Conservation (phyloP, 1,140 invertebrate species). For the Elymnias hypermnestra region DNA sequence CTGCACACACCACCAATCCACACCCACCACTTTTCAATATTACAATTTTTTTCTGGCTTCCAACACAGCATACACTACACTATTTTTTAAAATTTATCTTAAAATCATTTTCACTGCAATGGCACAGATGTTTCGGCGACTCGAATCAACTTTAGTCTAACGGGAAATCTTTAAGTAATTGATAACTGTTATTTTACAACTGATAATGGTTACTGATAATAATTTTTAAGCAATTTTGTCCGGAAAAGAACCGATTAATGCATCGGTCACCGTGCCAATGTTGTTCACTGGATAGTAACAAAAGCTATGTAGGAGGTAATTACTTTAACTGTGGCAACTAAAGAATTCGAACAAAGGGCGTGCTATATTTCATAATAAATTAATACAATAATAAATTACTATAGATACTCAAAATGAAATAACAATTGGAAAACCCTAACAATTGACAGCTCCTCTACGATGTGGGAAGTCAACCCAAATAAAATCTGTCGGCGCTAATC, state of each 20-base stretch:
- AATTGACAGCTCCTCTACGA: conserved; percentile 63
- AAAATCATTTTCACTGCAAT: conserved; percentile 71
- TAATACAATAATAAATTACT: conserved; percentile 36
- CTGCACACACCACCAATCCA: conserved; percentile 47
- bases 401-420: conserved; percentile 28
- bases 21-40: conserved; percentile 43
- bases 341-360: conserved; percentile 16
- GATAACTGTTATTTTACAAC: conserved; percentile 29
- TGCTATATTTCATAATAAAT: conserved; percentile 18
- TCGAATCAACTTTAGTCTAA: conserved; percentile 31
- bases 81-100: conserved; percentile 58
- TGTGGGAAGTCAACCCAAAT: conserved; percentile 67
- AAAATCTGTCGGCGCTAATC: conserved; percentile 55
- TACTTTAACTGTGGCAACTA: conserved; percentile 12
- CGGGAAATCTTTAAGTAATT: conserved; percentile 26
- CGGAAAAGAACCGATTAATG: conserved; percentile 45
- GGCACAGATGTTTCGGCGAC: conserved; percentile 63
- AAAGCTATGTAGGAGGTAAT: conserved; percentile 49
- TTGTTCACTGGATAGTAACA: conserved; percentile 72
- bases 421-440: conserved; percentile 51
- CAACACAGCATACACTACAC: conserved; percentile 59
- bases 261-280: conserved; percentile 64
- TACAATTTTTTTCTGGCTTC: conserved; percentile 47
- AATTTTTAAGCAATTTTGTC: conserved; percentile 39
- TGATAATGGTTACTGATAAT: conserved; percentile 32